phyloP scores from a whole-genome alignment of 2,113 vertebrate genomes.

The Dipodomys merriami region DNA sequence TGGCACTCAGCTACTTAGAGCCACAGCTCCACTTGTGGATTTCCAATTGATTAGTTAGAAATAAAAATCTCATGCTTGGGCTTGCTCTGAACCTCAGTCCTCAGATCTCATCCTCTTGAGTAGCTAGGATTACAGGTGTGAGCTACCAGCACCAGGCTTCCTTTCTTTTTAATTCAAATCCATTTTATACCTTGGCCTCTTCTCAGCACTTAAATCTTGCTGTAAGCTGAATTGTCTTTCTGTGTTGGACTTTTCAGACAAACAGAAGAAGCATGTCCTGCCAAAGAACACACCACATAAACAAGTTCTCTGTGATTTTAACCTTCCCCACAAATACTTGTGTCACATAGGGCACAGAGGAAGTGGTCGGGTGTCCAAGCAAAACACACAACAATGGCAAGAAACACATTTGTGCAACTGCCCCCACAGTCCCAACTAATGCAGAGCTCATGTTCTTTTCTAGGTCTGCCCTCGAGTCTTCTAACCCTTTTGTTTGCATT shows the following conservation, averaged over 20 bases:
- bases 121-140: too few species aligned
- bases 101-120: too few species aligned
- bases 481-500: slow-evolving; percentile 74
- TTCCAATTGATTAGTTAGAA: too few species aligned
- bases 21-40: too few species aligned
- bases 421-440: slow-evolving; percentile 75
- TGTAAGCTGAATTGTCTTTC: slow-evolving; percentile 8
- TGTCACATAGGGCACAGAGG: slow-evolving; percentile 74
- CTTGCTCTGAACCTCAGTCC: too few species aligned
- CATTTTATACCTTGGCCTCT: neutral
- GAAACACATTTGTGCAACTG: slow-evolving; percentile 75
- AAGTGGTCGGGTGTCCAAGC: slow-evolving; percentile 83
- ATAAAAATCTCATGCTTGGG: too few species aligned
- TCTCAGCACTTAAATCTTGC: neutral
- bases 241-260: slow-evolving; percentile 24
- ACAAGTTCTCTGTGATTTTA: slow-evolving; percentile 61
- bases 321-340: slow-evolving; percentile 71
- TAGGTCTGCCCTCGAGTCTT: slow-evolving; percentile 68
- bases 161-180: slow-evolving; percentile 4
- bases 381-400: slow-evolving; percentile 82
- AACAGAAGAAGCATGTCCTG: slow-evolving; percentile 52
- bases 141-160: neutral
- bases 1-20: too few species aligned
- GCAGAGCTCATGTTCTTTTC: slow-evolving; percentile 67
- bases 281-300: slow-evolving; percentile 53